Percentiles rank a stretch among this genome's conserved stretches.
These are phyloP conservation scores for Naso thynnoides DNA, from an alignment of 2,797 vertebrate species.

Conservation along the genomic window DNA sequence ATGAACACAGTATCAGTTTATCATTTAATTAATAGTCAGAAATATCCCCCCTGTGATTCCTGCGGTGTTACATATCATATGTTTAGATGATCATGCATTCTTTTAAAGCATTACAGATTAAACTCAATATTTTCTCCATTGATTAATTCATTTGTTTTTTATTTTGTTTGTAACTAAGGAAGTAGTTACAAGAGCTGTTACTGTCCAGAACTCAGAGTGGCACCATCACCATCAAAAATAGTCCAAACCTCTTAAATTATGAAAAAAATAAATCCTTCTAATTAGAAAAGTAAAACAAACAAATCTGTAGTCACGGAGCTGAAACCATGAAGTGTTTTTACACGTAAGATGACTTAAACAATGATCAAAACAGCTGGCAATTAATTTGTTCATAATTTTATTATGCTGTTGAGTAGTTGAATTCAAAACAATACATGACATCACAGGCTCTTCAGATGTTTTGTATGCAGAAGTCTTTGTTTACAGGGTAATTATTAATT, in stretches of 20 bases:
- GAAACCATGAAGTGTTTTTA: not conserved
- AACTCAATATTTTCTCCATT: too few species aligned
- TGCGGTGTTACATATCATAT: too few species aligned
- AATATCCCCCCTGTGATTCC: too few species aligned
- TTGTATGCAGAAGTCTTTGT: not conserved
- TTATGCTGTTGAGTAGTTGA: not conserved
- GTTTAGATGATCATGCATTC: too few species aligned
- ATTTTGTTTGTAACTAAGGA: too few species aligned
- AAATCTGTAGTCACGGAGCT: not conserved
- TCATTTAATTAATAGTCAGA: too few species aligned
- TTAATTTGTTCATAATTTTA: too few species aligned
- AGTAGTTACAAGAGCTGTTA: not conserved
- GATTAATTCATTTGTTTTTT: too few species aligned
- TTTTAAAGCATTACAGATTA: too few species aligned
- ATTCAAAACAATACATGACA: not conserved
- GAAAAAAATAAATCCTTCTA: not conserved
- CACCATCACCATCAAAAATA: not conserved
- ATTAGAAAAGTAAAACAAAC: not conserved
- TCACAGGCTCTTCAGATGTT: not conserved
- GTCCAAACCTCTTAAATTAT: not conserved
- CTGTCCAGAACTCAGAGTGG: not conserved
- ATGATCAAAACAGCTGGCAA: too few species aligned
- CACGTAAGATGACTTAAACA: too few species aligned
- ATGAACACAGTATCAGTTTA: too few species aligned
- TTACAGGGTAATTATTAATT: not conserved